A percentile compares a stretch with the other conserved stretches of the same genome.
These are phyloP conservation scores for Drosophila repleta DNA, from an alignment of 1,140 invertebrate species.

Conservation along the genomic window DNA sequence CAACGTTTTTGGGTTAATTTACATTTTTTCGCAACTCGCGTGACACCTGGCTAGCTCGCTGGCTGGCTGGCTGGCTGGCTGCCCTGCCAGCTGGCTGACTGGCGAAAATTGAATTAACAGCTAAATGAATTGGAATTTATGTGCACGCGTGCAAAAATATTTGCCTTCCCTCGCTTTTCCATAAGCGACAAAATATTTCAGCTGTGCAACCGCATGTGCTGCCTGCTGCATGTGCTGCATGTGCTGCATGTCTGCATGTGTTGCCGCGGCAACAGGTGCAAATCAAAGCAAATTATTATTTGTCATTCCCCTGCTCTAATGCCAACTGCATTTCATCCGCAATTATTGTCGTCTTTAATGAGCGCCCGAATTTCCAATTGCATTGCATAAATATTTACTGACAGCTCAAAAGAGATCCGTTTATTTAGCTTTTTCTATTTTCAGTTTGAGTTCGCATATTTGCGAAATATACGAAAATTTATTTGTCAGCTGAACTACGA, in stretches of 20 bases:
- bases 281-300: neutral
- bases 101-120: constrained; percentile 68
- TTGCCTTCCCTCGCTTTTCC: constrained; percentile 17
- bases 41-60: neutral
- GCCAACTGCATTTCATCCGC: neutral
- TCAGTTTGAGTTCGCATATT: too few relatives aligned
- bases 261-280: constrained; percentile 60
- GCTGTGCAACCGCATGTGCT: constrained; percentile 17
- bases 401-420: neutral
- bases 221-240: constrained; percentile 2
- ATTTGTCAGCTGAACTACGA: too few relatives aligned
- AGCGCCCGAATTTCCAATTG: neutral
- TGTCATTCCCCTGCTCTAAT: neutral
- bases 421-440: too few relatives aligned
- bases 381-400: neutral
- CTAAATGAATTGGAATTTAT: constrained; percentile 72
- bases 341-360: neutral
- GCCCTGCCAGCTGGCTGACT: constrained; percentile 4
- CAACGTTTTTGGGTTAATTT: constrained; percentile 76
- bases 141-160: constrained; percentile 39
- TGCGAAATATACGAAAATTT: too few relatives aligned
- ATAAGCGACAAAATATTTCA: constrained; percentile 12
- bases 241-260: constrained; percentile 4
- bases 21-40: constrained; percentile 31
- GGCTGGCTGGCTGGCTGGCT: neutral